Evolutionary conservation across 30 jellyfish, hydroid and myxozoan genomes (phyloP).

Genomic region (Turritopsis dohrnii): DNA sequence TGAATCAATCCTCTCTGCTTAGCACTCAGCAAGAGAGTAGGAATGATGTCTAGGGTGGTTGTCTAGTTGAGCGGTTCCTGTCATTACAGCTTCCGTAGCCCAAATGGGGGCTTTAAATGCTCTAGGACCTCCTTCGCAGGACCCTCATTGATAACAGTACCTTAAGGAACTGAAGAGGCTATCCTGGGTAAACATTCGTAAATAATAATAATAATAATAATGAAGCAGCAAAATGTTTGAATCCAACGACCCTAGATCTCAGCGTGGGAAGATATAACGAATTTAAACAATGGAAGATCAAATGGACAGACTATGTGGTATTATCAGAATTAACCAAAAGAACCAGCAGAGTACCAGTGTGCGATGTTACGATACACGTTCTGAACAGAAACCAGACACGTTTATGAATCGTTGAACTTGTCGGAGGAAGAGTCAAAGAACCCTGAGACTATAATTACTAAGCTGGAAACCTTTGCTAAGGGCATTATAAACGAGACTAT

Average conservation of each 20-base stretch:
- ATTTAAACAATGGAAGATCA: conserved; percentile 5
- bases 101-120: too few relatives aligned
- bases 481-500: conserved; percentile 19
- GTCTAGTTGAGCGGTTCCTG: too few relatives aligned
- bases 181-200: too few relatives aligned
- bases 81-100: too few relatives aligned
- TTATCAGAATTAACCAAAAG: background rate
- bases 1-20: too few relatives aligned
- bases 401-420: conserved; percentile 9
- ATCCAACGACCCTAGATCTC: conserved; percentile 27
- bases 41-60: too few relatives aligned
- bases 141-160: too few relatives aligned
- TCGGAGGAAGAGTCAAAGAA: conserved; percentile 18
- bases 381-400: background rate
- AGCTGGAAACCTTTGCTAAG: conserved; percentile 7
- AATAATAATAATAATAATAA: too few relatives aligned
- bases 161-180: too few relatives aligned
- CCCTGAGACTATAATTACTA: conserved; percentile 11
- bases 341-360: too few relatives aligned
- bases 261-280: conserved; percentile 21
- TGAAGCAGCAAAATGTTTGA: background rate
- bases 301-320: conserved; percentile 14
- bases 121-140: too few relatives aligned
- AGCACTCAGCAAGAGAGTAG: too few relatives aligned
- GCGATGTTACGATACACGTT: conserved; percentile 20